phyloP scores from a whole-genome alignment of 2,888 invertebrate species.

The Hyposoter didymator region DNA sequence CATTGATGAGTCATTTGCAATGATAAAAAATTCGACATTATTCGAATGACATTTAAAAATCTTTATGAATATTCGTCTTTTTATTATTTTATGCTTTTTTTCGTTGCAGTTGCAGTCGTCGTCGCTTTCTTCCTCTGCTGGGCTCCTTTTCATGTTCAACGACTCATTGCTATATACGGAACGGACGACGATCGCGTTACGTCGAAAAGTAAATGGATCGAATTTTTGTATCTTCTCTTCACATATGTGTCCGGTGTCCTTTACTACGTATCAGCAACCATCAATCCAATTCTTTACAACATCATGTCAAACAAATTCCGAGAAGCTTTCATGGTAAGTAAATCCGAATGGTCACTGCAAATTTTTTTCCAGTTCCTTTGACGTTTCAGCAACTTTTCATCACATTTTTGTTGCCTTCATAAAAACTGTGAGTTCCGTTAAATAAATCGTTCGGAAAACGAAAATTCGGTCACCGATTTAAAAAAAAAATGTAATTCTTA shows the following conservation, averaged over 20 bases:
- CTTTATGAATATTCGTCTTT: background rate
- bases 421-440: background rate
- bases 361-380: background rate
- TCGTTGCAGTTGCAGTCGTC: conserved; percentile 91
- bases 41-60: conserved; percentile 18
- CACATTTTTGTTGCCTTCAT: background rate
- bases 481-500: background rate
- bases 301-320: conserved; percentile 98
- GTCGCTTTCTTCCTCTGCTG: conserved; percentile 96
- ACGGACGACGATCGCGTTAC: conserved; percentile 81
- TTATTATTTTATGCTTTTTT: conserved; percentile 22
- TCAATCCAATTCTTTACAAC: conserved; percentile 97
- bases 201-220: conserved; percentile 82
- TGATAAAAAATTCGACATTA: conserved; percentile 1
- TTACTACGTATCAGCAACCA: conserved; percentile 96
- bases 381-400: background rate
- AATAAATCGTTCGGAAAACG: background rate
- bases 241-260: conserved; percentile 95
- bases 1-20: background rate
- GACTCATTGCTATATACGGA: conserved; percentile 92
- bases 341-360: conserved; percentile 2
- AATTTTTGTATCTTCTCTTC: conserved; percentile 88
- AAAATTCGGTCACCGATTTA: background rate
- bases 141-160: conserved; percentile 97
- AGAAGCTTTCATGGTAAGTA: conserved; percentile 94